Evolutionary conservation across 2,113 vertebrate species (phyloP), one percentile per base, ranked within the genome.

Genomic region (Oryzias celebensis): DNA sequence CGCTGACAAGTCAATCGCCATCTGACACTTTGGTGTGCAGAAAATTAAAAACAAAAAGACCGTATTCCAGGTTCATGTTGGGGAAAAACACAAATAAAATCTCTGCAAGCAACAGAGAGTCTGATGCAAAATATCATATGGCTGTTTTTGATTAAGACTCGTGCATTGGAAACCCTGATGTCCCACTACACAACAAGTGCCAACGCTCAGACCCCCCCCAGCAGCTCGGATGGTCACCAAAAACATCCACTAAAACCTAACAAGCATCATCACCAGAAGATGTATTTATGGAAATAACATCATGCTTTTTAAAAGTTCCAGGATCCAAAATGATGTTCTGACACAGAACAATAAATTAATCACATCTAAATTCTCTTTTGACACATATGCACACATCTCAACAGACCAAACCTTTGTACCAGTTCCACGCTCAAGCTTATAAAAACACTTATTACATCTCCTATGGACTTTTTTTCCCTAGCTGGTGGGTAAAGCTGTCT

Each of bases 311-410:
- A 81, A 90, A 88, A 87, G 86, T 83, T 77, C 78, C 80, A 89
- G 75, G 82, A 88, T 69, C 73, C 52, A 71, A 85, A 75, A 71
- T 71, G 48, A 87, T 90, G 91, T 92, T 93, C 92, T 93, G 91
- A 93, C 91, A 91, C 92, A 92, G 92, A 93, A 92, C 92, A 77
- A 87, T 87, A 86, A 86, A 89, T 87, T 66, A 81, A 79, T 72
- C 73, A 87, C 75, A 73, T 79, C 76, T 77, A 80, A 88, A 73
- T 79, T 78, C 77, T 83, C 66, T 79, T 75, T 77, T 75, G 75
- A 79, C 80, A 77, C 73, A 77, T 58, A 66, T 62, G 68, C 75
- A 68, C 61, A 78, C 74, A 71, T 23, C 63, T 75, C 59, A 42
- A 10, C 36, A 36, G 36, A 36, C 36, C 36, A 36, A 36, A 36